These are phyloP conservation scores for Parthenolecanium corni DNA, from an alignment of 2,888 invertebrate genomes.

Conservation along the genomic window DNA sequence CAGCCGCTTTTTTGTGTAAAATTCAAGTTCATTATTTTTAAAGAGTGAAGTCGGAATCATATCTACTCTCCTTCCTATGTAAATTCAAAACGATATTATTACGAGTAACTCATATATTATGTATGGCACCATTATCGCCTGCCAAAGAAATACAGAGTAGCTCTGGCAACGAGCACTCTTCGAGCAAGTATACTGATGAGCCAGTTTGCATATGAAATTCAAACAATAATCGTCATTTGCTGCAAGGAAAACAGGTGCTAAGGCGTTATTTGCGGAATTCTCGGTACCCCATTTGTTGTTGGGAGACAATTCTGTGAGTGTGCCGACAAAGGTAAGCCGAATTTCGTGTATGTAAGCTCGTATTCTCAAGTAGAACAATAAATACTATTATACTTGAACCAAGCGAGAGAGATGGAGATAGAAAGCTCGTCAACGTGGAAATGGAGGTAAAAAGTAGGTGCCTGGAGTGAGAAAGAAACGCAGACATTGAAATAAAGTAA, in stretches of 20 bases:
- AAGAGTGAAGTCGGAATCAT: no score
- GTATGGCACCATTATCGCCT: no score
- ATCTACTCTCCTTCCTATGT: no score
- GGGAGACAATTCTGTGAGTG: neutral
- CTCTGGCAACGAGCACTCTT: no score
- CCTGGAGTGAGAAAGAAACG: neutral
- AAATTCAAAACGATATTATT: no score
- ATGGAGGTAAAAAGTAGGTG: neutral
- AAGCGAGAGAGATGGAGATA: no score
- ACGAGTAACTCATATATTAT: no score
- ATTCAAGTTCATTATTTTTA: no score
- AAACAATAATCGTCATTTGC: conserved; percentile 8
- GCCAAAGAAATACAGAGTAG: no score
- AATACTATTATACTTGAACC: neutral
- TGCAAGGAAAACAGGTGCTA: conserved; percentile 12
- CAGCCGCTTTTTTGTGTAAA: no score
- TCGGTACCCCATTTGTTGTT: neutral
- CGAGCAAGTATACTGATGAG: neutral
- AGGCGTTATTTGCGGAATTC: conserved; percentile 22
- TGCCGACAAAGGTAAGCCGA: conserved; percentile 1
- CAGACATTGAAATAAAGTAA: neutral
- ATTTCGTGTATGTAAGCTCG: conserved; percentile 12
- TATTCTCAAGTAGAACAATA: conserved; percentile 19
- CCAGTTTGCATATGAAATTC: neutral
- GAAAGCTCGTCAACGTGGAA: neutral